Base-by-base conservation (phyloP, 2,888 invertebrate genomes). In the Spialia ferax region DNA sequence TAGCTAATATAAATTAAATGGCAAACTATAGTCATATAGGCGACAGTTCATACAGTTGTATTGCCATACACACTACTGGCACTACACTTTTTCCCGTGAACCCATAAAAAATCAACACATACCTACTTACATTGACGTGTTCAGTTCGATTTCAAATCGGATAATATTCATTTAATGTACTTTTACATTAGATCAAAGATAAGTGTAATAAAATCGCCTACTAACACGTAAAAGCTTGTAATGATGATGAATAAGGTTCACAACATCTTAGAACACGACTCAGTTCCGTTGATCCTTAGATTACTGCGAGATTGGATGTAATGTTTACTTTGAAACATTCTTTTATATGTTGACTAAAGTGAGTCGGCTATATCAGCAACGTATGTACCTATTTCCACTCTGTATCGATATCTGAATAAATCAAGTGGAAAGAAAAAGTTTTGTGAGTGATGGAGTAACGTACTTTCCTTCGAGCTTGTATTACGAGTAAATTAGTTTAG, bases 231-330 rank as follows among this genome's bases (percentile, higher is more conserved):
- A 1, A 13, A 50, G 10, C 50, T 45, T 42, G 6, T 62, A 62
- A 62, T 52, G 32, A n/a, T 52, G 52, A 52, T 62, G 52, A 52
- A 52, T 62, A 22, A 22, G 35, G 61, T 35, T 52, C 20, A 23
- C 48, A 50, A 29, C 18, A 50, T 62, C 50, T 35, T 23, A 10
- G 22, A 62, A 35, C 61, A 35, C 22, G 35, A 11, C 15, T 45
- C 15, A 42, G 8, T n/a, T 15, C 20, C 32, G 15, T 35, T 52
- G 26, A 52, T 62, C 61, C 50, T 11, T 2, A n/a, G 52, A 62
- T 63, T 55, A 42, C 35, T n/a, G 10, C 26, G 15, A 55, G 42
- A 63, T 63, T 20, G 42, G 54, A 63, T 42, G 26, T 63, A 55
- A 61, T 29, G 48, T 38, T 63, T 38, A 55, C 26, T 54, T 11